Percentiles rank a stretch among this genome's conserved stretches.
Evolutionary conservation across 1,140 invertebrate genomes (phyloP).

Genomic region (Zaprionus camerounensis): DNA sequence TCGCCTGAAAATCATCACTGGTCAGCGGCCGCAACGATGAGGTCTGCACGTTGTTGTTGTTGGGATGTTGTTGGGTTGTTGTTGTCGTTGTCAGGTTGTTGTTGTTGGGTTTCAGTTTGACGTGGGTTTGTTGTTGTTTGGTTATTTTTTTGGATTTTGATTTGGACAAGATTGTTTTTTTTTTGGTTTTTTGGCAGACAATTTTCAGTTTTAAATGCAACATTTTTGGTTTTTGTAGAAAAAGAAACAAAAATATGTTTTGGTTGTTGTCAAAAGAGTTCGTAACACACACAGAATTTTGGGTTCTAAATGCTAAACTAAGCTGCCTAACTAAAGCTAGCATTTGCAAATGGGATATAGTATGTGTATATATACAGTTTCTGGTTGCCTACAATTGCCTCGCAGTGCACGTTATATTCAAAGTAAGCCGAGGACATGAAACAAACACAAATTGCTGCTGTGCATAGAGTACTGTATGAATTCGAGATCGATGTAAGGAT

Average conservation of each 20-base stretch:
- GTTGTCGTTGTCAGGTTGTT: slow-evolving; percentile 49
- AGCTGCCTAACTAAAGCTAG: slow-evolving; percentile 48
- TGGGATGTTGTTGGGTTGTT: slow-evolving; percentile 55
- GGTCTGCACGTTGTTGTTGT: slow-evolving; percentile 78
- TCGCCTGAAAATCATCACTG: slow-evolving; percentile 96
- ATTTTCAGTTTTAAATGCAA: slow-evolving; percentile 61
- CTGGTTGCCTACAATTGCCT: neutral
- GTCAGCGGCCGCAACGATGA: slow-evolving; percentile 92
- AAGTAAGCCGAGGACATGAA: slow-evolving; percentile 33
- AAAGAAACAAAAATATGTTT: slow-evolving; percentile 81
- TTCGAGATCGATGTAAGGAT: slow-evolving; percentile 14
- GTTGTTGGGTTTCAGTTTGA: slow-evolving; percentile 23
- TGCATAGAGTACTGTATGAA: slow-evolving; percentile 24
- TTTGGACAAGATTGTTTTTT: slow-evolving; percentile 32
- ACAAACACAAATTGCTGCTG: slow-evolving; percentile 42
- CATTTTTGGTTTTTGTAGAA: slow-evolving; percentile 62
- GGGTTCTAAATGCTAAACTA: slow-evolving; percentile 61
- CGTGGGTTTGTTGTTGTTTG: slow-evolving; percentile 12
- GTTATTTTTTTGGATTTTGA: slow-evolving; percentile 21
- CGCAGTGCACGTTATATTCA: neutral
- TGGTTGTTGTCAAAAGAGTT: slow-evolving; percentile 73
- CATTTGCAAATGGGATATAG: slow-evolving; percentile 23
- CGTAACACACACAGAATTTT: slow-evolving; percentile 52
- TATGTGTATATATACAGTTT: slow-evolving; percentile 30
- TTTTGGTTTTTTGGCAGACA: slow-evolving; percentile 50